These are phyloP conservation scores for Zaprionus nigranus DNA, from an alignment of 1,140 invertebrate species.

Conservation along the genomic window DNA sequence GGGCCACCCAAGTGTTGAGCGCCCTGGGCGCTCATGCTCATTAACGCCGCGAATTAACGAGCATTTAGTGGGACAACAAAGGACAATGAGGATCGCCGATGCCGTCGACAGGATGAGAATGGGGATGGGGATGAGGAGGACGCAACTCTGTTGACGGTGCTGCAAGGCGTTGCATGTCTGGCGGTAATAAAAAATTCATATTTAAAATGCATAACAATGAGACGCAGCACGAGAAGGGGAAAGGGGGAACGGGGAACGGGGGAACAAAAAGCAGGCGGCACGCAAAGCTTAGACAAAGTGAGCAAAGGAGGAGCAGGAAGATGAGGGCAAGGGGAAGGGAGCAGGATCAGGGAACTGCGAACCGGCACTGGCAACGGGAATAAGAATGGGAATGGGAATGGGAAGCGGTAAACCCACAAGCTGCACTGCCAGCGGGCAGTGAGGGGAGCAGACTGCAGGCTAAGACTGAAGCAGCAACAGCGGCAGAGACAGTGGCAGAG, in stretches of 20 bases:
- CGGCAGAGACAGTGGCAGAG: not conserved
- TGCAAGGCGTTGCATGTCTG: slow-evolving; percentile 60
- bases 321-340: not conserved
- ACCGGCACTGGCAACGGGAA: slow-evolving; percentile 1
- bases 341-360: not conserved
- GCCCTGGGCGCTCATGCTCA: slow-evolving; percentile 57
- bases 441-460: not conserved
- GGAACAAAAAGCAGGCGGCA: slow-evolving; percentile 52
- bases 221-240: slow-evolving; percentile 22
- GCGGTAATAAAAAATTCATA: slow-evolving; percentile 71
- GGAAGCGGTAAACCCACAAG: not conserved
- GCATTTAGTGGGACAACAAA: slow-evolving; percentile 62
- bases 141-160: slow-evolving; percentile 7
- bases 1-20: slow-evolving; percentile 45
- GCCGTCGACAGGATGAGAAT: not conserved
- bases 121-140: not conserved
- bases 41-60: slow-evolving; percentile 74
- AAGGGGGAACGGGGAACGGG: not conserved
- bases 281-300: slow-evolving; percentile 62
- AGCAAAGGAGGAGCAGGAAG: not conserved
- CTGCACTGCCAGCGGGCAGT: not conserved
- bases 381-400: not conserved
- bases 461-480: not conserved
- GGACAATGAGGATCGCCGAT: slow-evolving; percentile 37
- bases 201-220: slow-evolving; percentile 82